Base-by-base conservation (phyloP, 2,113 vertebrate genomes). In the Chaetodon trifascialis region DNA sequence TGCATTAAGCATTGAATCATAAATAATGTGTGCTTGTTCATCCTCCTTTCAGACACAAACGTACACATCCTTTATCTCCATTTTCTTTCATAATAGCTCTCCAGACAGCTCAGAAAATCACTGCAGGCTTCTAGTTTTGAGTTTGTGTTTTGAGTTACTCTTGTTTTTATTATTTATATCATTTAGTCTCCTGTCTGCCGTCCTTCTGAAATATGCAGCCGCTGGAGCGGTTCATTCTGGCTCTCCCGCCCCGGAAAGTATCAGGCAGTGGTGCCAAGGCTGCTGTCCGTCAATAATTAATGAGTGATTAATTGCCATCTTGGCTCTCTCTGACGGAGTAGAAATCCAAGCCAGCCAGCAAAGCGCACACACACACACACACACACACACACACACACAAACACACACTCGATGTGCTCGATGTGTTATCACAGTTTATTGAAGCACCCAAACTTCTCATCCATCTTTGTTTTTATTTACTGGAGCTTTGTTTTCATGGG, bases 231-330 rank as follows among this genome's bases (percentile, higher is more conserved):
- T 84, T 65, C 58, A 47, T 49, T 59, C 54, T 72, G 49, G n/a
- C 44, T 79, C 69, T 42, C 63, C 62, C 49, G 12, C 36, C 52
- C 56, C 25, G 55, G 51, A 54, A 68, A 47, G 52, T 40, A 75
- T 75, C 84, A 72, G 23, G 46, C 49, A 38, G 42, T 44, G 63
- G n/a, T 55, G 64, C 55, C 40, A 42, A 77, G 46, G 0, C 51
- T 15, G 23, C 58, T 73, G 51, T 68, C 66, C 14, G 7, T 89
- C 67, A 72, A 51, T 82, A 30, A 83, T 89, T 73, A 86, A 90
- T 83, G 55, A 90, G 77, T 68, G 89, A 89, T 89, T 69, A 76
- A 85, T 76, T 77, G 59, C 70, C 8, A 2, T 75, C 56, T 75
- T 67, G 73, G 38, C 55, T 83, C 36, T 76, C 47, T 78, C 51